Evolutionary conservation across 53 echinoderm and acorn worm species (phyloP).

Genomic region (Paracentrotus lividus): DNA sequence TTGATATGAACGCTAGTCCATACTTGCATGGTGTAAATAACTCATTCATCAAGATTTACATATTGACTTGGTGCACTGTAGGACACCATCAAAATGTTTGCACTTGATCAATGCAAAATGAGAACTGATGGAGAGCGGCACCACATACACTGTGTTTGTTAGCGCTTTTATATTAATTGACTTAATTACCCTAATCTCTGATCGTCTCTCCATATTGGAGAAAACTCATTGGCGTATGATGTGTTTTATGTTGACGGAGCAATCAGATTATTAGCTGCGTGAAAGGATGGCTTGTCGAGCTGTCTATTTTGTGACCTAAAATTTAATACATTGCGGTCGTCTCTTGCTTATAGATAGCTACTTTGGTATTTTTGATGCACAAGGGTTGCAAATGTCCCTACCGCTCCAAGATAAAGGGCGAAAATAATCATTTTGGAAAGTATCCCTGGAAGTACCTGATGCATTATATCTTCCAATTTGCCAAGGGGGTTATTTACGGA

Average conservation of each 20-base stretch:
- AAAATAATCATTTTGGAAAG: too few species aligned
- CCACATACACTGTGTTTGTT: background rate
- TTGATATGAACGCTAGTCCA: too few species aligned
- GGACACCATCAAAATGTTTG: background rate
- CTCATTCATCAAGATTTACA: conserved; percentile 38
- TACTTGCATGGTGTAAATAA: conserved; percentile 1
- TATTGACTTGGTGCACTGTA: background rate
- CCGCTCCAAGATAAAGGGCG: too few species aligned
- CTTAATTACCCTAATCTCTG: conserved; percentile 42
- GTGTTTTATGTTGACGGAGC: background rate
- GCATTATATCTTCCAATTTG: too few species aligned
- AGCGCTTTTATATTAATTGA: conserved; percentile 48
- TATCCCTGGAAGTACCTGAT: too few species aligned
- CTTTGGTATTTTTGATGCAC: too few species aligned
- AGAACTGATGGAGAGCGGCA: background rate
- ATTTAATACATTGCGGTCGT: background rate
- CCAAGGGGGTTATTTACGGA: too few species aligned
- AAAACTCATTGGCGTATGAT: background rate
- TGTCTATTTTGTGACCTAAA: background rate
- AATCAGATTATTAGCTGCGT: background rate
- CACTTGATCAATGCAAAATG: too few species aligned
- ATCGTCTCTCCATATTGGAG: conserved; percentile 18
- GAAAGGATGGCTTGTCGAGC: background rate
- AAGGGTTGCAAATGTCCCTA: too few species aligned
- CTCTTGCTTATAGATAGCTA: too few species aligned